Conservation (phyloP, 2,888 invertebrate species). For the Carterocephalus palaemon region DNA sequence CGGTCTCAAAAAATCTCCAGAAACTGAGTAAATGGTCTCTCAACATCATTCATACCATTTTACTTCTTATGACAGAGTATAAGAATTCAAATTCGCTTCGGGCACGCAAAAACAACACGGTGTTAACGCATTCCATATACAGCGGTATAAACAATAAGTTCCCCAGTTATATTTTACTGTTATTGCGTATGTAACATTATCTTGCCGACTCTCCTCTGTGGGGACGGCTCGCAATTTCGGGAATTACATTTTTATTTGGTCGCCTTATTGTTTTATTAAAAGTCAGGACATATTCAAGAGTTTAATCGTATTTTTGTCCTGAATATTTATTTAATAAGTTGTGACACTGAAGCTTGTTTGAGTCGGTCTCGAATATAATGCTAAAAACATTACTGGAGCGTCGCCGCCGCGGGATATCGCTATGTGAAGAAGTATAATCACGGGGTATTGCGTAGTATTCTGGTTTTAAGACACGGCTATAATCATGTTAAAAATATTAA, state of each 20-base stretch:
- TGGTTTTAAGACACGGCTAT: too few species aligned
- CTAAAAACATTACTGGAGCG: too few species aligned
- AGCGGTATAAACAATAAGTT: slow-evolving; percentile 22
- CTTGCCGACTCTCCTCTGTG: slow-evolving; percentile 15
- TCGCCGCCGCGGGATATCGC: too few species aligned
- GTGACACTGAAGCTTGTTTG: too few species aligned
- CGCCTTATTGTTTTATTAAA: slow-evolving; percentile 20
- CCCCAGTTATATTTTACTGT: slow-evolving; percentile 22
- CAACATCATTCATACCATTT: neutral
- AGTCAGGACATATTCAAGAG: slow-evolving; percentile 5
- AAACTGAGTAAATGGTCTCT: too few species aligned
- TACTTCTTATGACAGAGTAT: neutral
- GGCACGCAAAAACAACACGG: neutral
- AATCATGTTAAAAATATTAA: too few species aligned
- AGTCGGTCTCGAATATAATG: too few species aligned
- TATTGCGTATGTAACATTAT: slow-evolving; percentile 19
- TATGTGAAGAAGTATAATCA: too few species aligned
- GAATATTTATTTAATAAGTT: too few species aligned
- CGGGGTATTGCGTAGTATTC: too few species aligned
- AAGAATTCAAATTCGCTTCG: slow-evolving; percentile 1
- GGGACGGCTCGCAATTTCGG: slow-evolving; percentile 11
- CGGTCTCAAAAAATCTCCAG: slow-evolving; percentile 19
- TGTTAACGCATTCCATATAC: slow-evolving; percentile 9
- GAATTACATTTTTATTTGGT: slow-evolving; percentile 21
- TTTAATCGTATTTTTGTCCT: too few species aligned